A percentile compares a stretch with the other conserved stretches of the same genome.
These are phyloP conservation scores for Xanthostigma xanthostigma DNA, from an alignment of 2,888 invertebrate genomes.

Conservation along the genomic window DNA sequence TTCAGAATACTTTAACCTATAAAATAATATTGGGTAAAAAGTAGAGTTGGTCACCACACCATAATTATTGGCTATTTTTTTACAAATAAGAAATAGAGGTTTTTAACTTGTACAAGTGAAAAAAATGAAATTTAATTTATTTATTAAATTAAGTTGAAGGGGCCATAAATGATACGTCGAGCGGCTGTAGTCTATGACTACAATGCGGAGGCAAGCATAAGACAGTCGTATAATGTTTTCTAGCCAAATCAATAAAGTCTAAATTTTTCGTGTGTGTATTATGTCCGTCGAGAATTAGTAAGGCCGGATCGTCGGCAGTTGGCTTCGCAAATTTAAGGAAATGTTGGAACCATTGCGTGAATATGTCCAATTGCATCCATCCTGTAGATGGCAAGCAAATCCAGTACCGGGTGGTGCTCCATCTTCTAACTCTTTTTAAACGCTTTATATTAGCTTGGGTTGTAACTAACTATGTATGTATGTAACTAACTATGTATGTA, in stretches of 20 bases:
- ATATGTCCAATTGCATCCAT: conserved; percentile 18
- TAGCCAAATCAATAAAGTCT: conserved; percentile 16
- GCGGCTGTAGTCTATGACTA: conserved; percentile 17
- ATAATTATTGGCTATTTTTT: no score
- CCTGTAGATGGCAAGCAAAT: conserved; percentile 17
- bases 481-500: no score
- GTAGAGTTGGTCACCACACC: no score
- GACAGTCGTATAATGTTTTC: no score
- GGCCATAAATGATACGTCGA: conserved; percentile 15
- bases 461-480: no score
- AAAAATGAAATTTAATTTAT: no score
- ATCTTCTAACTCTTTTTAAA: conserved; percentile 16
- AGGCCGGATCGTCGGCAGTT: conserved; percentile 14
- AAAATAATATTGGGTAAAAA: no score
- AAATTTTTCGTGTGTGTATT: conserved; percentile 18
- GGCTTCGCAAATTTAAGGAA: conserved; percentile 17
- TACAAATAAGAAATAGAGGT: no score
- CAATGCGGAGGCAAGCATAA: conserved; percentile 19
- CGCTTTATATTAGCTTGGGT: no score
- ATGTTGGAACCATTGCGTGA: conserved; percentile 19
- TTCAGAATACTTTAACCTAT: no score
- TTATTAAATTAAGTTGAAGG: no score
- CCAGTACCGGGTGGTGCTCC: conserved; percentile 19
- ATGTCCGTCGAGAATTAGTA: conserved; percentile 22
- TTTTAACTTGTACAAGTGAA: no score